Base-by-base conservation (phyloP, 2,113 vertebrate genomes). In the Pyxicephalus adspersus region DNA sequence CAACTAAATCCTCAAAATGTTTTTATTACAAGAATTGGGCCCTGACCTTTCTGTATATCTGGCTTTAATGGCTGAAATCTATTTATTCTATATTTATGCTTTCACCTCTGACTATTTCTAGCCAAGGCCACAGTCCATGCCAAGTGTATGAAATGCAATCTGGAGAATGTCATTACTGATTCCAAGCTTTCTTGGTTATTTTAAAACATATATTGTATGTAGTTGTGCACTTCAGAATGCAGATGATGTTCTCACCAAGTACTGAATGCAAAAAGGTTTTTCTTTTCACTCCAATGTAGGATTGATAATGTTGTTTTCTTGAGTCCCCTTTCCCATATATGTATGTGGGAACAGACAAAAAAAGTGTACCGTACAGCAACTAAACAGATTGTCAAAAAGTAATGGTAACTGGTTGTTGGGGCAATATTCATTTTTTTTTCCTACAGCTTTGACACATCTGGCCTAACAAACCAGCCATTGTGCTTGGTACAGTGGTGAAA, bases 131-230 rank as follows among this genome's bases (percentile, higher is more conserved):
- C 15, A 55, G 29, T 9, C 16, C 17, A 50, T 54, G 75, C 70
- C 70, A 73, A 73, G 70, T 73, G 34, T 73, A 73, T 73, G 70
- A 73, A 73, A 64, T 65, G 75, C 75, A 77, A 77, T 77, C 60
- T 77, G 50, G 75, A 65, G 61, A 77, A 65, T 52, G 75, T 77
- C 63, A 54, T 52, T 77, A 25, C 61, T 77, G 61, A 77, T 77
- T 77, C 65, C 64, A 50, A 65, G 38, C 61, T 54, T 64, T 28
- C 38, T 64, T 38, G 60, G 25, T 64, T 64, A 63, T 60, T 19
- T 29, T 45, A 63, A 54, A 51, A 29, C 20, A 5, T 13, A n/a
- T n/a, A 25, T 25, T 64, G 23, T 3, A 23, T 51, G 58, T 51
- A 64, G 57, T 19, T 15, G 28, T 38, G 15, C 5, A 60, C 20